These are phyloP conservation scores for Cynodonichthys magdalenae DNA, from an alignment of 2,797 vertebrate species.

Conservation along the genomic window DNA sequence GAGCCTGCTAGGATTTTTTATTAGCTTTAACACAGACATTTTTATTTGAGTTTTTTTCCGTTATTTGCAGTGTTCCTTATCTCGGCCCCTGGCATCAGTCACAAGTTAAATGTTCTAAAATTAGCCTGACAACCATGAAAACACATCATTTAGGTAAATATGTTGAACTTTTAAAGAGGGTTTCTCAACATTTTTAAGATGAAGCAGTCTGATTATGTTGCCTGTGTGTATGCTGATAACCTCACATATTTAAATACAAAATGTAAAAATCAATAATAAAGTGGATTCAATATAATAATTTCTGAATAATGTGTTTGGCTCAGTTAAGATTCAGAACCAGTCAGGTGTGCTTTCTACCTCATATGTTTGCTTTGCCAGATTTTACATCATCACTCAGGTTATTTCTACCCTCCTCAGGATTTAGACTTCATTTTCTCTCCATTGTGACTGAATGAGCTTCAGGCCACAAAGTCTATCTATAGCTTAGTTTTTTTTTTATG, in stretches of 20 bases:
- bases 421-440: conserved; percentile 46
- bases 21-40: not conserved
- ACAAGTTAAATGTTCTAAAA: too few relatives aligned
- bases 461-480: conserved; percentile 48
- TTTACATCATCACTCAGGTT: conserved; percentile 25
- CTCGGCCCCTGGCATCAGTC: not conserved
- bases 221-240: not conserved
- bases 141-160: not conserved
- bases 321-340: conserved; percentile 10
- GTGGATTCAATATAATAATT: not conserved
- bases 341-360: conserved; percentile 12
- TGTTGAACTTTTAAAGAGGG: not conserved
- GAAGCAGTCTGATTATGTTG: not conserved
- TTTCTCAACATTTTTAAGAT: not conserved
- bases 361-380: conserved; percentile 21
- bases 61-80: not conserved
- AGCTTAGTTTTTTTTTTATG: conserved; percentile 46
- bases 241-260: not conserved
- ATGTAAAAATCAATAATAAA: not conserved
- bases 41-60: not conserved
- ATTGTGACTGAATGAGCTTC: conserved; percentile 50
- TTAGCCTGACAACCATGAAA: not conserved
- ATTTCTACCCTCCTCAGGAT: conserved; percentile 28
- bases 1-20: not conserved
- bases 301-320: not conserved